Evolutionary conservation across 2,797 vertebrate species (phyloP).

Genomic region (Falco cherrug): DNA sequence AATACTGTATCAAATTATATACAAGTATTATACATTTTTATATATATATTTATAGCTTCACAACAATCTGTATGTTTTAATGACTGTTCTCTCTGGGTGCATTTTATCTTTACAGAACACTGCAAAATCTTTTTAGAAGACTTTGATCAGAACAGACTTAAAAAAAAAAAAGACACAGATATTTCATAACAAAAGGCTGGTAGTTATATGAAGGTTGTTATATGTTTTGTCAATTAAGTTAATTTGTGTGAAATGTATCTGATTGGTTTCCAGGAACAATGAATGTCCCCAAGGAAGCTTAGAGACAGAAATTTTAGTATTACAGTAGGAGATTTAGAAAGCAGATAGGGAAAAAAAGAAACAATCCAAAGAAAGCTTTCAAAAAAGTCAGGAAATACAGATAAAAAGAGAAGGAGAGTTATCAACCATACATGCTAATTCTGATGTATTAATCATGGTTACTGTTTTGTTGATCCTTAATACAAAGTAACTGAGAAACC

Average conservation of each 20-base stretch:
- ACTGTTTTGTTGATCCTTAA: not conserved
- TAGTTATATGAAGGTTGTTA: not conserved
- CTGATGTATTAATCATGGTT: not conserved
- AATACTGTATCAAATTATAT: not conserved
- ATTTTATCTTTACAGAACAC: not conserved
- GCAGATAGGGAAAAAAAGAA: not conserved
- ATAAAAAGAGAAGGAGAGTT: not conserved
- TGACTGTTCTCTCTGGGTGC: not conserved
- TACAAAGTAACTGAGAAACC: not conserved
- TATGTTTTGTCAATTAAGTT: not conserved
- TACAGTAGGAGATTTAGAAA: not conserved
- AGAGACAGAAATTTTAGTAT: not conserved
- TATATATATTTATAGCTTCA: not conserved
- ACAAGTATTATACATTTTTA: not conserved
- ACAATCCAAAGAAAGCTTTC: not conserved
- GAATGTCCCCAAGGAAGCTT: not conserved
- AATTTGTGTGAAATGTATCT: not conserved
- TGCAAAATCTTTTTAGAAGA: not conserved
- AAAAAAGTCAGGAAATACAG: not conserved
- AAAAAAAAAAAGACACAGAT: not conserved
- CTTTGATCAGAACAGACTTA: not conserved
- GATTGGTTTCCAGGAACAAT: not conserved
- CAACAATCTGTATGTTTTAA: not conserved
- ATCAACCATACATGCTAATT: not conserved
- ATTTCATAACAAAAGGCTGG: not conserved